These are phyloP conservation scores for Parthenolecanium corni DNA, from an alignment of 2,888 invertebrate genomes.

Conservation along the genomic window DNA sequence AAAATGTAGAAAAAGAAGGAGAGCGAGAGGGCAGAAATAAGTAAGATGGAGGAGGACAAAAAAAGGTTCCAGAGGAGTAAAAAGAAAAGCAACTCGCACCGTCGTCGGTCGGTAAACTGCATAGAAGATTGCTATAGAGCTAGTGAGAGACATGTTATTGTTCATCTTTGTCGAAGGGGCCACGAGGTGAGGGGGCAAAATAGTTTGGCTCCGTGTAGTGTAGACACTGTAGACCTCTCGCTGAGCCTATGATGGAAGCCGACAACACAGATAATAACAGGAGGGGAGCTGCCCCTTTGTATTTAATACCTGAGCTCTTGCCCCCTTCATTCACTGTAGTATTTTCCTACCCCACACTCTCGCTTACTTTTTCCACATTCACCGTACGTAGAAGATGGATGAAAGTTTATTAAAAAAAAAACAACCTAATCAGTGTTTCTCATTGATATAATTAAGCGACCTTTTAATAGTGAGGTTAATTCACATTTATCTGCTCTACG, in stretches of 20 bases:
- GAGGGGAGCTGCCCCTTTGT: conserved; percentile 22
- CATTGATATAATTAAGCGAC: no score
- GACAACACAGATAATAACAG: conserved; percentile 26
- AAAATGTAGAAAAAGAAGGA: conserved; percentile 15
- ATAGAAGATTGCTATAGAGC: conserved; percentile 17
- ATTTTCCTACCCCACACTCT: background rate
- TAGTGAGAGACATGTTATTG: conserved; percentile 24
- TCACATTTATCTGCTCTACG: no score
- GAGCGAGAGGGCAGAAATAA: no score
- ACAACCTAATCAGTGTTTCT: no score
- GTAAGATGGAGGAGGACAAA: no score
- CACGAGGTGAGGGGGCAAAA: background rate
- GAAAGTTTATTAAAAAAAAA: no score
- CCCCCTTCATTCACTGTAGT: conserved; percentile 13
- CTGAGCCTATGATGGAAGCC: conserved; percentile 28
- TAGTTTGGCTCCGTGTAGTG: conserved; percentile 26
- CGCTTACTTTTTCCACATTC: no score
- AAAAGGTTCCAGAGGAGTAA: conserved; percentile 15
- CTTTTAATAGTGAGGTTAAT: no score
- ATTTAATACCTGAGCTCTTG: conserved; percentile 20
- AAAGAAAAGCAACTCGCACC: conserved; percentile 18
- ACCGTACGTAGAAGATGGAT: no score
- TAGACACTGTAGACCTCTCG: conserved; percentile 28
- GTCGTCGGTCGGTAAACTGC: conserved; percentile 25
- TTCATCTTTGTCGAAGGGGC: conserved; percentile 7